Conservation (phyloP, 2,888 invertebrate species). For the Drosophila sordidula region DNA sequence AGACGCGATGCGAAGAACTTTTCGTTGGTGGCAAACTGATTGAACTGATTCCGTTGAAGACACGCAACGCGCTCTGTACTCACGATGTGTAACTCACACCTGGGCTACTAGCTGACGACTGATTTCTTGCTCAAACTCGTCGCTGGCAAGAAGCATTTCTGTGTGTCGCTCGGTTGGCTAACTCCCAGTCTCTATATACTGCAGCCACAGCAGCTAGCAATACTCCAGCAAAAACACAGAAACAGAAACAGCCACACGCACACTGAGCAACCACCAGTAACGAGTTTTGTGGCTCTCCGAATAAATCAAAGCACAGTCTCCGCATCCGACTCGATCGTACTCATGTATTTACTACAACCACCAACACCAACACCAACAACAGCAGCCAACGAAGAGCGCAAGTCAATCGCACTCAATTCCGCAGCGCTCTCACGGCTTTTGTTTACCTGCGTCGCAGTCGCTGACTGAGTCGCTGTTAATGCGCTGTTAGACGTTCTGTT, state of each 20-base stretch:
- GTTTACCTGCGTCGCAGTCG: slow-evolving; percentile 34
- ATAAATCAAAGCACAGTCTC: slow-evolving; percentile 58
- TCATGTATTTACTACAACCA: slow-evolving; percentile 28
- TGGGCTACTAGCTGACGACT: slow-evolving; percentile 84
- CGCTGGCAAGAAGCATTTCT: slow-evolving; percentile 83
- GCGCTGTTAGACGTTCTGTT: slow-evolving; percentile 50
- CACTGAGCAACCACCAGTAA: slow-evolving; percentile 28
- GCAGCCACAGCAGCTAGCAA: slow-evolving; percentile 19
- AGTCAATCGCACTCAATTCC: slow-evolving; percentile 30
- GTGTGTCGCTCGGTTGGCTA: slow-evolving; percentile 61
- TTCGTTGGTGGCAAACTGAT: slow-evolving; percentile 3
- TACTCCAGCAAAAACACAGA: slow-evolving; percentile 40
- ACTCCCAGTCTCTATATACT: slow-evolving; percentile 63
- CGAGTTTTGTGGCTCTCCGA: slow-evolving; percentile 66
- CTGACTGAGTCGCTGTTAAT: slow-evolving; percentile 56
- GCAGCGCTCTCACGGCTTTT: slow-evolving; percentile 30
- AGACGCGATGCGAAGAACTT: slow-evolving; percentile 11
- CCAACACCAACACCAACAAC: slow-evolving; percentile 3
- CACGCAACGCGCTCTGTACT: slow-evolving; percentile 67
- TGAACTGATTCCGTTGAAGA: slow-evolving; percentile 19
- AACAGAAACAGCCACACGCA: slow-evolving; percentile 20
- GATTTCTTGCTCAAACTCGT: slow-evolving; percentile 80
- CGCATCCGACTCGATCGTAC: slow-evolving; percentile 40
- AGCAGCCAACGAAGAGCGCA: slow-evolving; percentile 30
- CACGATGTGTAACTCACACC: slow-evolving; percentile 80